These are phyloP conservation scores for Maccullochella peelii DNA, from an alignment of 2,113 vertebrate genomes.

Conservation along the genomic window DNA sequence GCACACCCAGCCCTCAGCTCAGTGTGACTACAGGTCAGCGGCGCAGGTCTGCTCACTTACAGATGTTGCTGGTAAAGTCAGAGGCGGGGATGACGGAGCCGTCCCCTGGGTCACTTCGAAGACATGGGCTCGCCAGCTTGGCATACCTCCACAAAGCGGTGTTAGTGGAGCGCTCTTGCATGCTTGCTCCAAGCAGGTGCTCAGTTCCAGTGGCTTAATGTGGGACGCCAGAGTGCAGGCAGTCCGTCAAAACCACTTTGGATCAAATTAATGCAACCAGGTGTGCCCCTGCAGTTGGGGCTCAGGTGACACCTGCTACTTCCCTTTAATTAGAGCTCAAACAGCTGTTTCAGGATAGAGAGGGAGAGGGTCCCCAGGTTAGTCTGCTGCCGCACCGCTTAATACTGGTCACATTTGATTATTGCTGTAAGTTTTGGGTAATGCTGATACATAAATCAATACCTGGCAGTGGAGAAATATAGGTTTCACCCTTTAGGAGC, in stretches of 20 bases:
- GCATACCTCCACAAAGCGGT: conserved; percentile 50
- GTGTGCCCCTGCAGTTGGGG: conserved; percentile 79
- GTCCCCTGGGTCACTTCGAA: conserved; percentile 56
- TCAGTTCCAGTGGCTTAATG: conserved; percentile 70
- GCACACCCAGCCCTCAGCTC: conserved; percentile 49
- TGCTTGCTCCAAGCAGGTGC: conserved; percentile 65
- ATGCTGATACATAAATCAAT: conserved; percentile 57
- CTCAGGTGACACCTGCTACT: conserved; percentile 85
- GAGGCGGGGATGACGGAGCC: conserved; percentile 49
- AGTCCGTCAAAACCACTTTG: conserved; percentile 82
- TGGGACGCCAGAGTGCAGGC: conserved; percentile 70
- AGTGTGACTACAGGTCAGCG: conserved; percentile 62
- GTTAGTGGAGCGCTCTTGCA: conserved; percentile 25
- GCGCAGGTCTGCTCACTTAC: conserved; percentile 60
- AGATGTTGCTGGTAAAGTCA: conserved; percentile 67
- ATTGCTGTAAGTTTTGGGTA: conserved; percentile 40
- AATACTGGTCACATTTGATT: conserved; percentile 69
- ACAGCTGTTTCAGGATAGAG: conserved; percentile 82
- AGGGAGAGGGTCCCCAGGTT: conserved; percentile 51
- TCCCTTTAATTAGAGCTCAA: conserved; percentile 84
- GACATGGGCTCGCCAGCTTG: conserved; percentile 44
- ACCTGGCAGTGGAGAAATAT: conserved; percentile 16
- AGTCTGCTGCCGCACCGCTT: conserved; percentile 52
- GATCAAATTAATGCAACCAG: conserved; percentile 86
- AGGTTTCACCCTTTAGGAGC: background rate